A percentile compares a stretch with the other conserved stretches of the same genome.
Evolutionary conservation across 2,888 invertebrate genomes (phyloP).

Genomic region (Microplitis deprimator): DNA sequence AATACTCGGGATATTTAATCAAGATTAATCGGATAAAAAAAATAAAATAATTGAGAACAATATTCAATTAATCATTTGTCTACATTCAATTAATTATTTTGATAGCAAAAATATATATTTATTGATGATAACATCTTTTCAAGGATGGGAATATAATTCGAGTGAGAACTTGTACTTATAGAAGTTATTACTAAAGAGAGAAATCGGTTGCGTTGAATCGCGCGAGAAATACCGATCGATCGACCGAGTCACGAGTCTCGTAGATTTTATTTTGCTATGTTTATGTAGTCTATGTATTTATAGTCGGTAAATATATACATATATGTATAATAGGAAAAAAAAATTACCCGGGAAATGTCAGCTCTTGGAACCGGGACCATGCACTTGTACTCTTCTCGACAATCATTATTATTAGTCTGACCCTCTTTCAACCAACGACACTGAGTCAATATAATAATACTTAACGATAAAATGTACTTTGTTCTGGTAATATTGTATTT

Average conservation of each 20-base stretch:
- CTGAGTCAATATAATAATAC: neutral
- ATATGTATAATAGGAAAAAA: neutral
- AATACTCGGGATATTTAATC: neutral
- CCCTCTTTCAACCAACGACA: neutral
- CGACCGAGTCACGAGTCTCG: constrained; percentile 2
- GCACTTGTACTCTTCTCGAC: constrained; percentile 29
- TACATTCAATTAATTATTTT: neutral
- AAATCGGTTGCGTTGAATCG: constrained; percentile 2
- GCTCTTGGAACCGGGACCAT: constrained; percentile 16
- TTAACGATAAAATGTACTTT: neutral
- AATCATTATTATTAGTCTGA: constrained; percentile 19
- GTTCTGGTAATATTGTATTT: neutral
- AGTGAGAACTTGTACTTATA: neutral
- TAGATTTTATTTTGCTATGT: neutral
- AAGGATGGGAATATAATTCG: constrained; percentile 9
- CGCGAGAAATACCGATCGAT: neutral
- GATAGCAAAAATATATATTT: constrained; percentile 20
- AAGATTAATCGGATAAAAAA: neutral
- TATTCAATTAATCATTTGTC: neutral
- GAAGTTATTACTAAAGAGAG: neutral
- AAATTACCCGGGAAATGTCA: constrained; percentile 25
- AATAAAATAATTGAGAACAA: neutral
- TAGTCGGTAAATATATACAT: neutral
- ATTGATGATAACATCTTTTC: constrained; percentile 7
- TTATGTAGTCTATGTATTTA: neutral